Evolutionary conservation across 1,140 invertebrate species (phyloP), one percentile per base, ranked within the genome.

Genomic region (Belonocnema kinseyi): DNA sequence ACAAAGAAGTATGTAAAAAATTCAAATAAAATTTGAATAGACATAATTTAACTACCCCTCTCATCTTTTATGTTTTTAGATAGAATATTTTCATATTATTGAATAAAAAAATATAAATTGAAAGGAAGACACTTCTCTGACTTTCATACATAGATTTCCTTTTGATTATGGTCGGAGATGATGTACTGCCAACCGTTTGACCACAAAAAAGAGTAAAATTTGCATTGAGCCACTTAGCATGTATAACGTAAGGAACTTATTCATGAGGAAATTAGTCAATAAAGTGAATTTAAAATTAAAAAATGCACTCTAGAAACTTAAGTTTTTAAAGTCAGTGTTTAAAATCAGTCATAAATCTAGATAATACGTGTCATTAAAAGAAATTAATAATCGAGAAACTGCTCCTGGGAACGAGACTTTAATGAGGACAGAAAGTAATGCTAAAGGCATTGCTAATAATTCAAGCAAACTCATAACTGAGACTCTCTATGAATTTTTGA

Each of bases 381-480:
- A 54, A 54, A 54, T 54, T 54, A 54, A 54, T 54, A 54, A 19
- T n/a, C 16, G 17, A 19, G n/a, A 54, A 54, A 54, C 53, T 54
- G 17, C 53, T 54, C 53, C 16, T 54, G 53, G n/a, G 53, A 54
- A 54, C 17, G n/a, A 17, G n/a, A 54, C 17, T 54, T 54, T 54
- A 54, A 54, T 54, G 53, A 54, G 53, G 53, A 54, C 17, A 19
- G 53, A 54, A 19, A 19, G 17, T 54, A 54, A 54, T 14, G 12
- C 53, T 54, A 46, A 33, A 46, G 40, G 4, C 40, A 46, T 53
- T 54, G 17, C 53, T 54, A 54, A 54, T 54, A 54, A 54, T 54
- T 54, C 53, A 54, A 54, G 53, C 53, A 54, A 54, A 54, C 53
- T 54, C n/a, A 54, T 54, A 54, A 54, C 53, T 54, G n/a, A 19